These are phyloP conservation scores for Embidobia sp. DNA, from an alignment of 2,888 invertebrate genomes.

Conservation along the genomic window DNA sequence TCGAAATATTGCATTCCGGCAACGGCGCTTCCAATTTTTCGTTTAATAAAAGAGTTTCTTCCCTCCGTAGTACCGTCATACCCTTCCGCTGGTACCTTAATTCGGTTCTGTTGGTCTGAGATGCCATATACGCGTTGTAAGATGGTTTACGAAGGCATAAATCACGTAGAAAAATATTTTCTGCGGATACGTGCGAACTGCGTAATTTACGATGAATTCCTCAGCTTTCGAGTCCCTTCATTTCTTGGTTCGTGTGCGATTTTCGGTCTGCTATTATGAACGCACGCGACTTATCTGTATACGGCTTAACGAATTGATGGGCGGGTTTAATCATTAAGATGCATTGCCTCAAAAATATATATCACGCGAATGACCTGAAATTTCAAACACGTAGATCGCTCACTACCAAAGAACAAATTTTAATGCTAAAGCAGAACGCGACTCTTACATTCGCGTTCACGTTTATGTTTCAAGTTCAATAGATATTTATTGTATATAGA, in stretches of 20 bases:
- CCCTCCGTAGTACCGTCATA: slow-evolving; percentile 66
- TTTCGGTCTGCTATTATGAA: slow-evolving; percentile 35
- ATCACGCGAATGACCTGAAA: too few relatives aligned
- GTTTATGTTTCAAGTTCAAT: too few relatives aligned
- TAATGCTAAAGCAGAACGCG: too few relatives aligned
- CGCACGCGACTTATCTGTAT: slow-evolving; percentile 39
- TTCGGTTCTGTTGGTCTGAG: slow-evolving; percentile 64
- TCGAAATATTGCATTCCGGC: slow-evolving; percentile 82
- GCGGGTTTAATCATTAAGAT: too few relatives aligned
- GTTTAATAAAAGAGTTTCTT: slow-evolving; percentile 79
- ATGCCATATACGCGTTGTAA: slow-evolving; percentile 63
- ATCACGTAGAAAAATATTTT: slow-evolving; percentile 64
- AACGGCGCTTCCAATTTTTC: slow-evolving; percentile 79
- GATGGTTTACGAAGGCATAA: slow-evolving; percentile 65
- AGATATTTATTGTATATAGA: too few relatives aligned
- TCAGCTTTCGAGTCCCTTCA: slow-evolving; percentile 40
- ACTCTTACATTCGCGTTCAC: too few relatives aligned
- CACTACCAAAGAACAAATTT: too few relatives aligned
- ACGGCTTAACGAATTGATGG: too few relatives aligned
- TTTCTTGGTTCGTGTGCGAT: slow-evolving; percentile 25
- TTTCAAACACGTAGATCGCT: too few relatives aligned
- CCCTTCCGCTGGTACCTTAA: slow-evolving; percentile 59
- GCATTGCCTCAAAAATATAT: too few relatives aligned
- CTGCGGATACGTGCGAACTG: slow-evolving; percentile 62
- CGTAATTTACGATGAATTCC: slow-evolving; percentile 62